Evolutionary conservation across 2,888 invertebrate species (phyloP), one percentile per base, ranked within the genome.

Genomic region (Scaeva pyrastri): DNA sequence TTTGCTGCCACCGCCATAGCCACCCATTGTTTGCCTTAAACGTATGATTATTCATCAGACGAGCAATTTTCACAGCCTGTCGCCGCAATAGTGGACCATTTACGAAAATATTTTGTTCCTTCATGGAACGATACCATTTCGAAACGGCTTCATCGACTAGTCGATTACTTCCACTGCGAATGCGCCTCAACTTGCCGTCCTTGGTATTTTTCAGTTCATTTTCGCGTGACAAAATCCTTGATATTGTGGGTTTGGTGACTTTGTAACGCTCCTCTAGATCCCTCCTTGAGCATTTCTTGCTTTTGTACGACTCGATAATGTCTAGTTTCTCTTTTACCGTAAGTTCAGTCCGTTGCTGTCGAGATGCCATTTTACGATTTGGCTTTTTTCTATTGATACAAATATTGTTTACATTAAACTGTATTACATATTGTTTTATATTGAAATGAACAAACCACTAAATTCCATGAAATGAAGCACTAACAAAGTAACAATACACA

Each of bases 1-100:
- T 68, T 39, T 50, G 19, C 23, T 68, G 68, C 68, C 68, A 68
- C 8, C 68, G 68, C 68, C 68, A 68, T 1, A 68, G 39, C 68
- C 68, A 68, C 23, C 68, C 68, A 39, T 68, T 68, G 31, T 21
- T 68, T 39, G 68, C 68, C 10, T 50, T 21, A 36, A 68, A 68
- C 12, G 36, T 68, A 39, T 36, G 19, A 16, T 68, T 52, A 7
- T 52, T 52, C 68, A 68, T 52, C 39, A 39, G 39, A 11, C 68
- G 68, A 3, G 68, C 68, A 39, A 68, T 5, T 68, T 7, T 14
- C 16, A 52, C 68, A 21, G 68, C 68, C 19, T 68, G 50, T 21
- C 23, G 14, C 5, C 68, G 50, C 12, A 68, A 16, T n/a, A 68
- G 21, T 2, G 68, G 68, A 0, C 68, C 68, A 23, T 68, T 68